Base-by-base conservation (phyloP, 2,888 invertebrate genomes). In the Netelia virgata region DNA sequence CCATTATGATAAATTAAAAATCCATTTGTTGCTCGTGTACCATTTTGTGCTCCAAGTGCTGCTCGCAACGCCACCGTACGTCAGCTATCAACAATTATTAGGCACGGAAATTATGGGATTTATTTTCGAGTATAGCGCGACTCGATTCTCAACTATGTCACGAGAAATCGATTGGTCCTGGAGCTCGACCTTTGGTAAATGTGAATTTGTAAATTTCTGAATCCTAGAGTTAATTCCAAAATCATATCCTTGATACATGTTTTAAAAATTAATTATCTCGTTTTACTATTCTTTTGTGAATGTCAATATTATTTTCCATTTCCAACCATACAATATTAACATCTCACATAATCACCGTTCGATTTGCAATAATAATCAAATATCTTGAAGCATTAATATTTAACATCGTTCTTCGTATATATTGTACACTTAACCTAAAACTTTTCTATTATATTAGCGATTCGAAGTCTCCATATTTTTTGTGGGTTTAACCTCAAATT, bases 401-500 rank as follows among this genome's bases (percentile, higher is more conserved):
- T 47, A 14, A 47, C 47, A 23, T 47, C 6, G 66, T 68, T 68
- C 66, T 47, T 47, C 3, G 14, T 47, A 14, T 3, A 14, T 47
- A 47, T 14, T 14, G 14, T 47, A 10, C 47, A 1, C 50, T 69
- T 69, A 68, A 66, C 76, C 57, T 76, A 53, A 16, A 70, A 78
- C 16, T 63, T 59, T 10, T 6, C 5, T 47, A 47, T 47, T 47
- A 47, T 47, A 47, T 47, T 3, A 47, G 2, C 11, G 14, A 47
- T 14, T 47, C 11, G 14, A 14, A 47, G 10, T 47, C 3, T 47
- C 11, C 14, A 3, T 47, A 47, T 36, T 36, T 5, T 6, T 23
- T 28, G 36, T 28, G 36, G 36, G 36, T 36, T 9, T 70, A 66
- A 69, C 69, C 61, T 78, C 64, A 14, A 72, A 79, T 55, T 64